Evolutionary conservation across 2,797 vertebrate species (phyloP).

Genomic region (Somateria mollissima): DNA sequence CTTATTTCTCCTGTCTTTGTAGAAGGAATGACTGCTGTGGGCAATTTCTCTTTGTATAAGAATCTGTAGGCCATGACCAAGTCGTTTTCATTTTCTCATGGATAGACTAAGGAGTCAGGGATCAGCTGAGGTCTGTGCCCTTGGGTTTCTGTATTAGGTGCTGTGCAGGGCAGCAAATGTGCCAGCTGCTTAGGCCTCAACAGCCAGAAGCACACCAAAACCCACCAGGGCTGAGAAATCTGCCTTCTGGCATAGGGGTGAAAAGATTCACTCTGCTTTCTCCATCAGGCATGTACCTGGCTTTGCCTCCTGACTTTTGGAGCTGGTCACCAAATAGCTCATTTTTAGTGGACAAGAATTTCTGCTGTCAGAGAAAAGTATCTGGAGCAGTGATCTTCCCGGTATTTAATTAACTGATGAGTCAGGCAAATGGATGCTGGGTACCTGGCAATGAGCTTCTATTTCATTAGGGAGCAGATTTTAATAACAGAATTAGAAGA

Average conservation of each 20-base stretch:
- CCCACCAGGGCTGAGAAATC: neutral
- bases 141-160: neutral
- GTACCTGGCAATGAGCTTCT: conserved; percentile 2
- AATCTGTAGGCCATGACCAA: neutral
- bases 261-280: neutral
- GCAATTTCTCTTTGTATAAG: neutral
- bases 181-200: neutral
- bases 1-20: conserved; percentile 36
- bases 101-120: neutral
- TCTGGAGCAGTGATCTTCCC: neutral
- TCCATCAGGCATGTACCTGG: neutral
- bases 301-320: neutral
- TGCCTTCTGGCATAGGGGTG: neutral
- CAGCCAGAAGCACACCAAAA: neutral
- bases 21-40: neutral
- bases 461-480: neutral
- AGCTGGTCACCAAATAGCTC: neutral
- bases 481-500: conserved; percentile 16
- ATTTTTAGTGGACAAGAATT: neutral
- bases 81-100: neutral
- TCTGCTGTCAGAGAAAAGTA: neutral
- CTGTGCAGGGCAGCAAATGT: neutral
- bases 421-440: neutral
- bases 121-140: conserved; percentile 2
- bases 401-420: neutral